phyloP scores from a whole-genome alignment of 2,797 vertebrate species.

The Rhabdophis nuchalis region DNA sequence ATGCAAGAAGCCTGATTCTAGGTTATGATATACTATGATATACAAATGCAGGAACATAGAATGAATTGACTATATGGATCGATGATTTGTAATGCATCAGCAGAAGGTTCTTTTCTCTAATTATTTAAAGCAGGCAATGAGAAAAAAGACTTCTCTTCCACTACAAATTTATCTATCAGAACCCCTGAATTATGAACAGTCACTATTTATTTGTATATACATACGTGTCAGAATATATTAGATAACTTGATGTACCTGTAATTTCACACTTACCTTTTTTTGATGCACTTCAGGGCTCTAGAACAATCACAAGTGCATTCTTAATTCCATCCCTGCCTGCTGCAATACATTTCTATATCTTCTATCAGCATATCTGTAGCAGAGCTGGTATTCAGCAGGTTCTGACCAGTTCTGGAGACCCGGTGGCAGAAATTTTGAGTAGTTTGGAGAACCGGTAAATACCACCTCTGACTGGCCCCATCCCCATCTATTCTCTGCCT shows the following conservation, averaged over 20 bases:
- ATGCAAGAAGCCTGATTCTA: slow-evolving; percentile 10
- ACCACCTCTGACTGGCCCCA: too few species aligned
- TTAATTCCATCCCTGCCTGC: not conserved
- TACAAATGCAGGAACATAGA: not conserved
- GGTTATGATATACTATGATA: not conserved
- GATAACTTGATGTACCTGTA: not conserved
- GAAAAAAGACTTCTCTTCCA: not conserved
- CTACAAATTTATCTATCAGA: not conserved
- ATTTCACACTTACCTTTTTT: not conserved
- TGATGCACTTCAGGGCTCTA: not conserved
- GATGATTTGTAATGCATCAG: not conserved
- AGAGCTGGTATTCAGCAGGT: too few species aligned
- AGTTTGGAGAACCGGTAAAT: too few species aligned
- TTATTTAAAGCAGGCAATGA: not conserved
- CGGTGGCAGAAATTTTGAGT: too few species aligned
- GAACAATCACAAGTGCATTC: not conserved
- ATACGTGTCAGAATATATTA: not conserved
- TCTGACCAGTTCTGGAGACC: too few species aligned
- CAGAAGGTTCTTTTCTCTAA: not conserved
- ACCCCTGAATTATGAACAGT: not conserved
- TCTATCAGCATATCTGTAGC: slow-evolving; percentile 9
- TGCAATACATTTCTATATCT: slow-evolving; percentile 33
- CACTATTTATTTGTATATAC: not conserved
- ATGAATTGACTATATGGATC: not conserved
- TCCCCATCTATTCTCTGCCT: too few species aligned